Conservation (phyloP, 2,113 vertebrate species). For the Callocephalon fimbriatum region DNA sequence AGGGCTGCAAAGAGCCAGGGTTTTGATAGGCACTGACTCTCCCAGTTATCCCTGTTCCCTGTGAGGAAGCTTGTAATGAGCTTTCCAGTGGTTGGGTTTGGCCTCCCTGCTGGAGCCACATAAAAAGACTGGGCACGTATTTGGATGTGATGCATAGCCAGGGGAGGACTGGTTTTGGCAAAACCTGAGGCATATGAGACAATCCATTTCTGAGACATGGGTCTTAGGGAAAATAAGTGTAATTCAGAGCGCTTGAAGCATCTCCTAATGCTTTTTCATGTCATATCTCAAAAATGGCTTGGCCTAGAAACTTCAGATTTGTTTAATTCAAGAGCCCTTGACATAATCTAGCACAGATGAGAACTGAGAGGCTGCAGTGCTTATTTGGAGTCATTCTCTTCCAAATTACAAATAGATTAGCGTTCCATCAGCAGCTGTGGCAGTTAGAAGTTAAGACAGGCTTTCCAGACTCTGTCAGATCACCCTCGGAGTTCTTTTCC, state of each 20-base stretch:
- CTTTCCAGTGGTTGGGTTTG: not conserved
- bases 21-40: not conserved
- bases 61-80: not conserved
- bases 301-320: conserved; percentile 78
- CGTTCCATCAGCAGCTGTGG: conserved; percentile 31
- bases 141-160: not conserved
- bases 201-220: conserved; percentile 45
- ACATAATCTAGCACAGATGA: conserved; percentile 71
- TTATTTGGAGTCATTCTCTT: conserved; percentile 65
- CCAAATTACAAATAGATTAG: conserved; percentile 63
- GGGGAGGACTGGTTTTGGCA: conserved; percentile 12
- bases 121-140: not conserved
- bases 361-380: conserved; percentile 51
- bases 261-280: conserved; percentile 73
- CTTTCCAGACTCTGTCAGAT: conserved; percentile 49
- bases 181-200: not conserved
- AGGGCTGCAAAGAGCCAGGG: not conserved
- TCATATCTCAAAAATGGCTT: conserved; percentile 70
- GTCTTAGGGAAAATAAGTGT: conserved; percentile 59
- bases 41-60: not conserved
- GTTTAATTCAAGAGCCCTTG: conserved; percentile 74
- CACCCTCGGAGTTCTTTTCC: not conserved
- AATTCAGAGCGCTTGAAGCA: conserved; percentile 63
- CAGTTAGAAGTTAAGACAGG: conserved; percentile 20
- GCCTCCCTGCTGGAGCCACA: not conserved